Evolutionary conservation across 2,113 vertebrate species (phyloP).

Genomic region (Oncorhynchus clarkii): DNA sequence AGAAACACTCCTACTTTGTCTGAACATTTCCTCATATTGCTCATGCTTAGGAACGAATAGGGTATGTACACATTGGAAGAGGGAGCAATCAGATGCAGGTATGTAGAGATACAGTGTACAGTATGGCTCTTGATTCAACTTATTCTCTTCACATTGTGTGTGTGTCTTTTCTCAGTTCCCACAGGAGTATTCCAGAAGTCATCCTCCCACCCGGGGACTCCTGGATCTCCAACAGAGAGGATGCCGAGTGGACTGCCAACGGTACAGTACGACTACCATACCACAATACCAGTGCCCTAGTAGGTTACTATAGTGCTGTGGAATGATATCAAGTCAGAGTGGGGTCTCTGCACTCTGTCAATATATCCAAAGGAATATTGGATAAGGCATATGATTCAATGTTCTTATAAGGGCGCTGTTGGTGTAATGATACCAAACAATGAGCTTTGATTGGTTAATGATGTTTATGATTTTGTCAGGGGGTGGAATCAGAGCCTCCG

Average conservation of each 20-base stretch:
- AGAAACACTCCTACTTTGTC: no score
- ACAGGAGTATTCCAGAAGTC: constrained; percentile 53
- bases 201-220: constrained; percentile 57
- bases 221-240: constrained; percentile 55
- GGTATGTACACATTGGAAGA: no score
- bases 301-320: background rate
- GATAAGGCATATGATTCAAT: no score
- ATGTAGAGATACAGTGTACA: no score
- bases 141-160: background rate
- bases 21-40: no score
- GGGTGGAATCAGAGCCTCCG: constrained; percentile 60
- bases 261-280: constrained; percentile 53
- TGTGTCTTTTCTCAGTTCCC: constrained; percentile 34
- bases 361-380: no score
- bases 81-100: no score
- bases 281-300: background rate
- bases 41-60: no score
- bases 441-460: background rate
- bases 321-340: no score
- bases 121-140: background rate
- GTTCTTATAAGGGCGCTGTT: no score
- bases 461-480: constrained; percentile 43
- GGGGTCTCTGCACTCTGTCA: no score
- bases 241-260: constrained; percentile 39
- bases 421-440: no score